Base-by-base conservation (phyloP, 2,888 invertebrate genomes). In the Sminthurinus aureus region DNA sequence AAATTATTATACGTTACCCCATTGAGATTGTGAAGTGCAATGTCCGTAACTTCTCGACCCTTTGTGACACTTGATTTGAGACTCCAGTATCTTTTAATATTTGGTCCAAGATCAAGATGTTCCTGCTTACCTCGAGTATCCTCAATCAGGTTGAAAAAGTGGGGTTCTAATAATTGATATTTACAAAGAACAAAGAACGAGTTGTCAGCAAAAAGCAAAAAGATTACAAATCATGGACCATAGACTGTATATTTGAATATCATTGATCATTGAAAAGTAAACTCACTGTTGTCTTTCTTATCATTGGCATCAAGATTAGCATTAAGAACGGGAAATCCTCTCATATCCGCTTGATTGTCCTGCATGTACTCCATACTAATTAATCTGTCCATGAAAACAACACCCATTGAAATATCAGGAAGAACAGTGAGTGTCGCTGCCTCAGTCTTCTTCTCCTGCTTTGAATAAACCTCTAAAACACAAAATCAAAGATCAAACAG, bases 351-450 rank as follows among this genome's bases (percentile, higher is more conserved):
- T 71, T 88, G 87, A 24, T 85, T 84, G 50, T 85, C 82, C 84
- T 88, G 88, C 73, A 86, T 85, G 26, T 86, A 83, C 38, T 86
- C 85, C 86, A 88, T 87, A 67, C 87, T 87, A 50, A 87, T 85
- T n/a, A 88, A 84, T 26, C 88, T 69, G 22, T 87, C 87, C 69
- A 88, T 79, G 26, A 85, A 85, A 64, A 87, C 84, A 8, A 86
- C 82, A 4, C 87, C 85, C 66, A 86, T 85, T 24, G 85, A 85
- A 11, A 88, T 86, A 75, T 88, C 87, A 2, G 88, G 88, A 18
- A 86, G 83, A 15, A 85, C 71, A 20, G 82, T 81, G 13, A 86
- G 85, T 3, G 73, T 22, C 1, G 76, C 51, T n/a, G 84, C 83
- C 13, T 83, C 84, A 18, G 78, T 77, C 8, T 81, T 75, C 64